Conservation (phyloP, 2,797 vertebrate species). For the Buceros bicornis region DNA sequence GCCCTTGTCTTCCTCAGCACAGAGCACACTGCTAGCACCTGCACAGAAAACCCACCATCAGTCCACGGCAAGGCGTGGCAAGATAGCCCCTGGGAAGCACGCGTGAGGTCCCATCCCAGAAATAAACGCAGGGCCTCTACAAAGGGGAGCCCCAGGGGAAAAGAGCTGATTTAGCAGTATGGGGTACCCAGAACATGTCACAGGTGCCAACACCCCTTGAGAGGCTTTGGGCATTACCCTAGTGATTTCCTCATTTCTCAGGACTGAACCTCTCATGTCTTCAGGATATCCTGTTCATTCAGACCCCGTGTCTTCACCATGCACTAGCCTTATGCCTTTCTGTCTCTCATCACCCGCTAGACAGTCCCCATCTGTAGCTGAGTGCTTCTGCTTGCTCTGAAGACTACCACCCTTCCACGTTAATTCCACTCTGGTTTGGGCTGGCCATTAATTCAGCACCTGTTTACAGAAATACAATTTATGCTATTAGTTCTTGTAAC, state of each 20-base stretch:
- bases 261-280: neutral
- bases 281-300: neutral
- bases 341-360: neutral
- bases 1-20: neutral
- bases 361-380: neutral
- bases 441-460: neutral
- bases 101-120: neutral
- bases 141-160: neutral
- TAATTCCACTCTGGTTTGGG: neutral
- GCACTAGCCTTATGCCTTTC: neutral
- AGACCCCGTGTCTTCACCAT: neutral
- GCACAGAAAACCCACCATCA: neutral
- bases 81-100: neutral
- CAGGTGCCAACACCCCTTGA: neutral
- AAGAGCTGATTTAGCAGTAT: neutral
- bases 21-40: neutral
- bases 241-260: neutral
- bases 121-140: neutral
- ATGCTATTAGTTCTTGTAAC: neutral
- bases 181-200: neutral
- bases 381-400: neutral
- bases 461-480: constrained; percentile 4
- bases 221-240: neutral
- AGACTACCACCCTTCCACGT: neutral
- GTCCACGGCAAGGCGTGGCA: neutral